phyloP scores from a whole-genome alignment of 2,797 vertebrate species.

The Esox masquinongy region DNA sequence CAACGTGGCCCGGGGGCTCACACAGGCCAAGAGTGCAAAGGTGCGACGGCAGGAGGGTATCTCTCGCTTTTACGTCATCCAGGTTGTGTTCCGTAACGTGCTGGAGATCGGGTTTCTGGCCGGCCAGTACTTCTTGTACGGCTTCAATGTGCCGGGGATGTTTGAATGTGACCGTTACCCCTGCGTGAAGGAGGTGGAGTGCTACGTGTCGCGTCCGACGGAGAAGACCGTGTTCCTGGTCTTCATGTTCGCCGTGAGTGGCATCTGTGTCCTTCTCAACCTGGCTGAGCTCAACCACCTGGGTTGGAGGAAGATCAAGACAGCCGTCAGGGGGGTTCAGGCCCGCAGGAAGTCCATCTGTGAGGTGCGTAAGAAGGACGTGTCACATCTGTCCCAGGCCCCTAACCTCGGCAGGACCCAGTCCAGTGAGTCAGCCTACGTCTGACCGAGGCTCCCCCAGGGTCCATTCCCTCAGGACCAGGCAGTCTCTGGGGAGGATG shows the following conservation, averaged over 20 bases:
- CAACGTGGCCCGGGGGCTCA: slow-evolving; percentile 66
- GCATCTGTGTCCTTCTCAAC: slow-evolving; percentile 90
- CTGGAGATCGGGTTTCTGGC: slow-evolving; percentile 88
- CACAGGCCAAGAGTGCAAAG: slow-evolving; percentile 78
- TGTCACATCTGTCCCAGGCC: slow-evolving; percentile 75
- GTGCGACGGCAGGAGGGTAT: slow-evolving; percentile 83
- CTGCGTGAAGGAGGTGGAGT: slow-evolving; percentile 89
- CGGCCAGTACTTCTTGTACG: slow-evolving; percentile 89
- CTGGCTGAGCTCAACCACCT: slow-evolving; percentile 91
- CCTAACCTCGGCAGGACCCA: slow-evolving; percentile 86
- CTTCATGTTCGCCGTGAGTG: slow-evolving; percentile 92
- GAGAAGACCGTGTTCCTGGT: slow-evolving; percentile 90
- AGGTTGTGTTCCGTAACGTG: slow-evolving; percentile 88
- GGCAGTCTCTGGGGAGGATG: slow-evolving; percentile 50
- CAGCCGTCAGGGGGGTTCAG: slow-evolving; percentile 81
- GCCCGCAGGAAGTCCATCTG: slow-evolving; percentile 84
- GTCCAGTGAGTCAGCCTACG: slow-evolving; percentile 88
- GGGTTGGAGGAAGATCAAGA: slow-evolving; percentile 88
- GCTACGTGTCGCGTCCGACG: slow-evolving; percentile 88
- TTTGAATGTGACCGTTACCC: slow-evolving; percentile 89
- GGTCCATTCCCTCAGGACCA: slow-evolving; percentile 59
- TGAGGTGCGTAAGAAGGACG: slow-evolving; percentile 82
- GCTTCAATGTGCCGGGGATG: slow-evolving; percentile 85
- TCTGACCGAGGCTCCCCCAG: slow-evolving; percentile 79
- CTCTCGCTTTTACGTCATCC: slow-evolving; percentile 89